Evolutionary conservation across 1,140 invertebrate genomes (phyloP).

Genomic region (Lineus longissimus): DNA sequence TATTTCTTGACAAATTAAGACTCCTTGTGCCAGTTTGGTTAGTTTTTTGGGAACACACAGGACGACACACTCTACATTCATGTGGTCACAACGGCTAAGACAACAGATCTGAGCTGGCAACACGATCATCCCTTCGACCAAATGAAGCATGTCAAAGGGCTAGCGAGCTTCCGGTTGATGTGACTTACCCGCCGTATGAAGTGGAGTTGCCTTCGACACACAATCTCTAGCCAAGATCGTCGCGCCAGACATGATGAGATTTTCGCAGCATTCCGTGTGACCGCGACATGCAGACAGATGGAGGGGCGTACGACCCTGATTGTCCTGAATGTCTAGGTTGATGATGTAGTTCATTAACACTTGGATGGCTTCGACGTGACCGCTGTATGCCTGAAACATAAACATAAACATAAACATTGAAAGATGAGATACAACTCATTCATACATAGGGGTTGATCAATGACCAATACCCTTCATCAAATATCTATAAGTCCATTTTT

Average conservation of each 20-base stretch:
- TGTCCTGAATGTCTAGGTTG: conserved; percentile 58
- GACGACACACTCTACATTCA: too few relatives aligned
- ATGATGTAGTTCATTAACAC: conserved; percentile 57
- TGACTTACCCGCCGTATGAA: conserved; percentile 50
- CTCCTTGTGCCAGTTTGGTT: too few relatives aligned
- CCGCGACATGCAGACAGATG: conserved; percentile 61
- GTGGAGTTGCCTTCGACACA: conserved; percentile 48
- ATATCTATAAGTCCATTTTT: too few relatives aligned
- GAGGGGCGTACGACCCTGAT: conserved; percentile 60
- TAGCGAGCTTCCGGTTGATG: too few relatives aligned
- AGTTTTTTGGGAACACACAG: too few relatives aligned
- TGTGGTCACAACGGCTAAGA: too few relatives aligned
- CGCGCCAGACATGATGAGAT: conserved; percentile 61
- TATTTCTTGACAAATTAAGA: too few relatives aligned
- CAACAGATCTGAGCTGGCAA: too few relatives aligned
- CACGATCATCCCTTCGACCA: too few relatives aligned
- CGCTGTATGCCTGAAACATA: conserved; percentile 56
- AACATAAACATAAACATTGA: conserved; percentile 6
- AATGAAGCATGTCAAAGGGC: too few relatives aligned
- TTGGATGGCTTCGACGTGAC: conserved; percentile 57
- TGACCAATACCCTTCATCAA: too few relatives aligned
- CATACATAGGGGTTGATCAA: neutral
- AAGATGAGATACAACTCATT: too few relatives aligned
- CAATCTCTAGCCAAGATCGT: conserved; percentile 60
- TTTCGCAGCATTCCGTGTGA: conserved; percentile 58